Conservation (phyloP, 2,797 vertebrate species). For the Tragopan temminckii region DNA sequence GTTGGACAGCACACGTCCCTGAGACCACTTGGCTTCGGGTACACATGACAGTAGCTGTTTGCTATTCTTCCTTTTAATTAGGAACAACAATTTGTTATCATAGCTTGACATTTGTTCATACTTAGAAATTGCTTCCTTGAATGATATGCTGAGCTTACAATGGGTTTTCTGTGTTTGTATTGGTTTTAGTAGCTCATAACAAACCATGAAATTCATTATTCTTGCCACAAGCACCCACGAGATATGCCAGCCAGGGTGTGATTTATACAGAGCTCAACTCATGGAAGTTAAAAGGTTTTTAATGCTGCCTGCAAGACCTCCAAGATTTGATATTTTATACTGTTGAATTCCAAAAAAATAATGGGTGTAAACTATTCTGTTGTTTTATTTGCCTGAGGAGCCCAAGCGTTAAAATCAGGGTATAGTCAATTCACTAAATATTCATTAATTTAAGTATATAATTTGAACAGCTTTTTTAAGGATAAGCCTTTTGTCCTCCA, state of each 20-base stretch:
- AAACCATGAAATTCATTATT: slow-evolving; percentile 62
- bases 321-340: slow-evolving; percentile 51
- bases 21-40: background rate
- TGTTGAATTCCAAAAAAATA: background rate
- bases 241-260: slow-evolving; percentile 28
- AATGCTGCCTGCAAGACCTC: slow-evolving; percentile 50
- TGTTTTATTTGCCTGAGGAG: slow-evolving; percentile 60
- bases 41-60: slow-evolving; percentile 32
- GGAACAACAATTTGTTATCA: slow-evolving; percentile 53
- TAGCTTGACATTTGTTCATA: slow-evolving; percentile 69
- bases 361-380: background rate
- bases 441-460: slow-evolving; percentile 67
- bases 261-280: slow-evolving; percentile 4
- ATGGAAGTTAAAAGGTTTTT: slow-evolving; percentile 52
- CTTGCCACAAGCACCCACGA: slow-evolving; percentile 52
- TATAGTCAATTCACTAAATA: slow-evolving; percentile 75
- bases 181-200: slow-evolving; percentile 66
- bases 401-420: slow-evolving; percentile 55
- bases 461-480: slow-evolving; percentile 61
- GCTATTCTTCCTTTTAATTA: slow-evolving; percentile 69
- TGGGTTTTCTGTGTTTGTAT: slow-evolving; percentile 43
- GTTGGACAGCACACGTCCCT: background rate
- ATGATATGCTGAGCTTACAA: slow-evolving; percentile 70
- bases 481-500: slow-evolving; percentile 61
- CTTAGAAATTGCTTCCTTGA: slow-evolving; percentile 57